Percentiles rank a stretch among this genome's conserved stretches.
Conservation (phyloP, 1,140 invertebrate genomes). For the Bactericera cockerelli region DNA sequence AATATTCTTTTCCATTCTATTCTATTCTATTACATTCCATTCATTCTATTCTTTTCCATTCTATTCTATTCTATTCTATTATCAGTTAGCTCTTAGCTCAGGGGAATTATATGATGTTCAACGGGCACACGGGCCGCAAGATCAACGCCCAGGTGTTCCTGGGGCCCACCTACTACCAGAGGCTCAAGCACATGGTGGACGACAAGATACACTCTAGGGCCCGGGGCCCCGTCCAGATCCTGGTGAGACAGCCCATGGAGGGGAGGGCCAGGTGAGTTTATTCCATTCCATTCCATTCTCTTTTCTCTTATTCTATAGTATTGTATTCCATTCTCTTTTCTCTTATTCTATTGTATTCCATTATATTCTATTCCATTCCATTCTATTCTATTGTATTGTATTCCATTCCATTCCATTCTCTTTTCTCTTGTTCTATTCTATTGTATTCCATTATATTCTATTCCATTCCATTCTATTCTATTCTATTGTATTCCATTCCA, state of each 20-base stretch:
- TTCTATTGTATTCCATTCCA: too few relatives aligned
- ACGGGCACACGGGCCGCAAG: slow-evolving; percentile 92
- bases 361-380: too few relatives aligned
- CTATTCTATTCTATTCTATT: too few relatives aligned
- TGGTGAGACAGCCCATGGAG: slow-evolving; percentile 98
- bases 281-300: too few relatives aligned
- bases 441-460: too few relatives aligned
- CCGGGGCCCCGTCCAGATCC: slow-evolving; percentile 90
- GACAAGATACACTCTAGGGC: slow-evolving; percentile 98
- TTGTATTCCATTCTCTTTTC: not conserved
- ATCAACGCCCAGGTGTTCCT: slow-evolving; percentile 93
- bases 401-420: too few relatives aligned
- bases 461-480: too few relatives aligned
- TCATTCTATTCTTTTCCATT: not conserved
- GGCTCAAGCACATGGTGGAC: slow-evolving; percentile 98
- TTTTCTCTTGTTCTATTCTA: too few relatives aligned
- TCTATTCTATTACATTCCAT: slow-evolving; percentile 10
- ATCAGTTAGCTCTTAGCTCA: not conserved
- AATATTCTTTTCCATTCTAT: too few relatives aligned
- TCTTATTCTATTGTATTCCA: too few relatives aligned
- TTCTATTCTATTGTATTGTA: too few relatives aligned
- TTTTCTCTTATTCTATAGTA: too few relatives aligned
- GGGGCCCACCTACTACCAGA: slow-evolving; percentile 88
- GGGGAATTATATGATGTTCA: slow-evolving; percentile 93
- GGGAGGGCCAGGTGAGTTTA: slow-evolving; percentile 74